Percentiles rank a stretch among this genome's conserved stretches.
Conservation (phyloP, 2,888 invertebrate species). For the Deilephila porcellus region DNA sequence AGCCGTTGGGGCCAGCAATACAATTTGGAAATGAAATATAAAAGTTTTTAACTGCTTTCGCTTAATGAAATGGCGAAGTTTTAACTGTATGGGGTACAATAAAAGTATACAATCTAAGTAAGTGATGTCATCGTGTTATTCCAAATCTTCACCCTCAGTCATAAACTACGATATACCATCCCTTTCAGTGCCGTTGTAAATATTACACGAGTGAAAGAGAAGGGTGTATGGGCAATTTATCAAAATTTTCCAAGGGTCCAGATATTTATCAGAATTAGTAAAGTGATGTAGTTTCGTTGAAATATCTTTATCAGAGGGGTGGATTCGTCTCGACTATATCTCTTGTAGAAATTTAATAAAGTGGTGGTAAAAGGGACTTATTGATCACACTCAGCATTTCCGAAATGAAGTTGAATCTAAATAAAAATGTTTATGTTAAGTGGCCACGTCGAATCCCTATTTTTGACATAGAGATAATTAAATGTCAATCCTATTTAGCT, state of each 20-base stretch:
- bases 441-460: no score
- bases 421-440: no score
- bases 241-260: slow-evolving; percentile 25
- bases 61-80: slow-evolving; percentile 20
- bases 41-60: slow-evolving; percentile 17
- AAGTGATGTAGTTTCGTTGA: slow-evolving; percentile 22
- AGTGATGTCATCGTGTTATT: slow-evolving; percentile 23
- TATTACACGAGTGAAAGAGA: slow-evolving; percentile 1
- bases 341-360: background rate
- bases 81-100: slow-evolving; percentile 19
- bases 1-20: background rate
- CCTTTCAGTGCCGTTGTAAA: background rate
- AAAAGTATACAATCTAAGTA: slow-evolving; percentile 24
- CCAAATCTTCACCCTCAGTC: slow-evolving; percentile 15
- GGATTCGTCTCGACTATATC: slow-evolving; percentile 1
- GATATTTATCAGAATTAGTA: slow-evolving; percentile 24
- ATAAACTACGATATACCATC: slow-evolving; percentile 11
- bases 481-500: background rate
- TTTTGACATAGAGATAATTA: background rate
- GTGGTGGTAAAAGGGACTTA: background rate
- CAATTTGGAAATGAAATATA: background rate
- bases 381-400: background rate
- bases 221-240: slow-evolving; percentile 12
- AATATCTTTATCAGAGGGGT: slow-evolving; percentile 12
- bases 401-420: no score